phyloP scores from a whole-genome alignment of 2,888 invertebrate species.

The Quadriops clusia region DNA sequence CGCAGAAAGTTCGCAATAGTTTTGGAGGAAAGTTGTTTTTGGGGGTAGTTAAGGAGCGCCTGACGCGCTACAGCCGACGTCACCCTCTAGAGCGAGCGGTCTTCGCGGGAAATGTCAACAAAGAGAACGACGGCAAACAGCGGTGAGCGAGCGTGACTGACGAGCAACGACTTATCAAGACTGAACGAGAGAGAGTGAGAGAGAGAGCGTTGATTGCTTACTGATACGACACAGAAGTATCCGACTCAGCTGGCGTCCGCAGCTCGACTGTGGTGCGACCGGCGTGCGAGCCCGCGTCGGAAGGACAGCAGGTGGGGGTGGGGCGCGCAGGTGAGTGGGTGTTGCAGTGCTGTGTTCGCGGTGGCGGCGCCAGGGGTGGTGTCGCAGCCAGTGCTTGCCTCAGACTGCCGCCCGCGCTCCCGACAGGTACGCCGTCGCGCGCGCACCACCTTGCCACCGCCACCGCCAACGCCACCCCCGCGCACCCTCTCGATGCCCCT shows the following conservation, averaged over 20 bases:
- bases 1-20: no score
- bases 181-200: no score
- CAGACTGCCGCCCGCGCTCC: conserved; percentile 37
- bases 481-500: conserved; percentile 1
- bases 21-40: no score
- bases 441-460: conserved; percentile 8
- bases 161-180: no score
- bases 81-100: no score
- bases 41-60: no score
- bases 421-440: conserved; percentile 33
- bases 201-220: no score
- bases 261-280: conserved; percentile 24
- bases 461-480: conserved; percentile 1
- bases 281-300: conserved; percentile 14
- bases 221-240: conserved; percentile 12
- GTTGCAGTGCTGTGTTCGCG: conserved; percentile 31
- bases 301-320: conserved; percentile 38
- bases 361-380: conserved; percentile 50
- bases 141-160: no score
- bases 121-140: no score
- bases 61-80: no score
- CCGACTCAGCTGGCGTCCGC: conserved; percentile 25
- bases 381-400: conserved; percentile 39
- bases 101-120: no score
- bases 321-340: conserved; percentile 51